Evolutionary conservation across 2,888 invertebrate species (phyloP).

Genomic region (Slavum lentiscoides): DNA sequence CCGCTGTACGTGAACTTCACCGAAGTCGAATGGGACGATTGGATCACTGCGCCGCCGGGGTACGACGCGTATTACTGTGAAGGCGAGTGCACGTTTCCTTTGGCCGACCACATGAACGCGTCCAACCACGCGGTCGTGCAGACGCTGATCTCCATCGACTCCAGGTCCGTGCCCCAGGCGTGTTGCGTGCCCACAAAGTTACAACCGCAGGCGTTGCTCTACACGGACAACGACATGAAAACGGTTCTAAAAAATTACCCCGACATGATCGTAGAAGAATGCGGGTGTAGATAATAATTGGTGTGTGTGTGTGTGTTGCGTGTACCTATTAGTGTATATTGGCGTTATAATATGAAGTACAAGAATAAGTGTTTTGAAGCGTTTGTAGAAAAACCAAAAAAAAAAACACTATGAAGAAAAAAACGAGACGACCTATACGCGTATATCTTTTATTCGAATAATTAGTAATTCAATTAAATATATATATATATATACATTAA

Average conservation of each 20-base stretch:
- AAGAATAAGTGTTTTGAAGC: too few species aligned
- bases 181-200: constrained; percentile 92
- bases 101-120: constrained; percentile 91
- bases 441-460: too few species aligned
- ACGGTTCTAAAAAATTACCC: constrained; percentile 92
- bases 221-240: constrained; percentile 87
- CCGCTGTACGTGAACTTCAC: constrained; percentile 92
- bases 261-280: constrained; percentile 96
- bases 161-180: constrained; percentile 76
- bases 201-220: constrained; percentile 82
- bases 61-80: constrained; percentile 92
- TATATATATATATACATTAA: too few species aligned
- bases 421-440: too few species aligned
- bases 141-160: constrained; percentile 82
- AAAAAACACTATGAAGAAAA: too few species aligned
- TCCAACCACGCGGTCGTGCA: constrained; percentile 96
- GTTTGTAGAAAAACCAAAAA: too few species aligned
- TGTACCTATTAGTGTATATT: too few species aligned
- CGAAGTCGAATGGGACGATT: constrained; percentile 92
- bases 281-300: constrained; percentile 82
- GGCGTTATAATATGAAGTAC: too few species aligned
- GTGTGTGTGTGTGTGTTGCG: too few species aligned
- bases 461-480: too few species aligned
- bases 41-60: constrained; percentile 95
- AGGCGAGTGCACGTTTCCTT: constrained; percentile 90